Evolutionary conservation across 2,888 invertebrate genomes (phyloP), one percentile per base, ranked within the genome.

Genomic region (Leptothorax acervorum): DNA sequence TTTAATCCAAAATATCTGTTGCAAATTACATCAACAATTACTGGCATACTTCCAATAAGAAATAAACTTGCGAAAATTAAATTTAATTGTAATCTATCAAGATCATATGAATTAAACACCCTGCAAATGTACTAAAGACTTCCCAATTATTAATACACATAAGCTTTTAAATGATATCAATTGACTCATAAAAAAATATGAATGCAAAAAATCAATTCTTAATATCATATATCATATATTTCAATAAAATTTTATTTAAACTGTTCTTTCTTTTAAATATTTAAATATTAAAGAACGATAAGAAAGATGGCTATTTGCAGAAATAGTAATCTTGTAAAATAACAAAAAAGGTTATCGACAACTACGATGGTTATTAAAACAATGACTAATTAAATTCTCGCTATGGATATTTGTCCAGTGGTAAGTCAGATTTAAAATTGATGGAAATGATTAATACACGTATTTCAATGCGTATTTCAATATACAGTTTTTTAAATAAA

Each of bases 31-130:
- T 45, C 2, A 12, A 31, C n/a, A 23, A 15, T 48, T 48, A n/a
- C 1, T 0, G 12, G 11, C 28, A 18, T n/a, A 48, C 35, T 45
- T 74, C 5, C 8, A 45, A 31, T 48, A 8, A 48, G n/a, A 48
- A 60, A 31, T 6, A 31, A 74, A 4, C 28, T 60, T 1, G 3
- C 42, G 0, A 9, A 60, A 60, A 45, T 57, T 28, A 73, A 60
- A 74, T 74, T 74, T 60, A n/a, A 60, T 74, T 74, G 31, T n/a
- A 12, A 35, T 62, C 31, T 3, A 45, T 12, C 23, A 12, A 48
- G 1, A 35, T 48, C 15, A 31, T n/a, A 3, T 60, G 12, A 60
- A 57, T 74, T 4, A 23, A 45, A 60, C 8, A 31, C 31, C 8
- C n/a, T 51, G n/a, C 11, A 39, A 71, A 28, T 23, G 45, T 9